Evolutionary conservation across 2,797 vertebrate genomes (phyloP), one percentile per base, ranked within the genome.

Genomic region (Hemitrygon akajei): DNA sequence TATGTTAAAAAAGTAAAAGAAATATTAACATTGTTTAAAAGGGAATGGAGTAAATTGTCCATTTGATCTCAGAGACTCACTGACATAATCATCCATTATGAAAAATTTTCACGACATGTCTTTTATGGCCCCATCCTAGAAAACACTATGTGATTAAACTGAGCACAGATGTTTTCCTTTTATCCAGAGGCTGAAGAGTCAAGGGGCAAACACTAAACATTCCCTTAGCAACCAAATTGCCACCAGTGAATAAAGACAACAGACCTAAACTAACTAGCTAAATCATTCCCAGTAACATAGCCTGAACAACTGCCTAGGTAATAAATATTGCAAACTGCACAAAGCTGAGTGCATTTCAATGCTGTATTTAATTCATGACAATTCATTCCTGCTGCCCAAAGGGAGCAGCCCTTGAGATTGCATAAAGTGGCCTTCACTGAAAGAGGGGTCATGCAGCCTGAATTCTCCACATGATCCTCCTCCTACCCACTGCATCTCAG

Each of bases 81-180:
- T 37, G 18, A 37, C 63, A 20, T 37, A 89, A 89, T 69, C 18
- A 34, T 89, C n/a, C 18, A 37, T 69, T 18, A 69, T 69, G 60
- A 89, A 69, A n/a, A 69, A 89, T 89, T 89, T 69, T 69, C 86
- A 89, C 86, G n/a, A 60, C 86, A 89, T 69, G 60, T 37, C 86
- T 37, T 89, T 69, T 89, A 89, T 34, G 66, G 63, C 16, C n/a
- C 34, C 60, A 89, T 89, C 86, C 18, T 34, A 34, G 37, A 89
- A 89, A 69, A 69, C 86, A 89, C 86, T 89, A n/a, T 66, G n/a
- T 20, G 63, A 66, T 89, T 89, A 89, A 89, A 89, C 86, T 66
- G 60, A 89, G n/a, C 34, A n/a, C 86, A 89, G n/a, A 63, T 89
- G 86, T 66, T 89, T 66, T 69, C 0, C 60, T 89, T 89, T 89